phyloP scores from a whole-genome alignment of 1,140 invertebrate species.

The Neodiprion fabricii region DNA sequence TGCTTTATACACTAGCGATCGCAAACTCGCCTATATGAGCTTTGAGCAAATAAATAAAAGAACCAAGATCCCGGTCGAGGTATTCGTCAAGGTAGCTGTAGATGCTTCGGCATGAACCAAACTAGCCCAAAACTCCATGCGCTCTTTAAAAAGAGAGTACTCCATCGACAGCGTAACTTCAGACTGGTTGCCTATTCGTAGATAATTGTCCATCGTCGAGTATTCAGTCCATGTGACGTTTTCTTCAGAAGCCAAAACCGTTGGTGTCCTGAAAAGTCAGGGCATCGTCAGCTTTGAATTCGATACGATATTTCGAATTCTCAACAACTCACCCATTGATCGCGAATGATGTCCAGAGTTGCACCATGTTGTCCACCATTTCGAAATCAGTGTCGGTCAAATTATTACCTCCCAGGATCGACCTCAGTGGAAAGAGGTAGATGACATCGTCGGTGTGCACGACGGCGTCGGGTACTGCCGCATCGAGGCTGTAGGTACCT shows the following conservation, averaged over 20 bases:
- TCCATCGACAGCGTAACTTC: not conserved
- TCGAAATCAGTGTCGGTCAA: not conserved
- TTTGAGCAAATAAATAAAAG: too few species aligned
- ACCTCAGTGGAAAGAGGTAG: not conserved
- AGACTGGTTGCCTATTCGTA: not conserved
- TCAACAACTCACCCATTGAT: not conserved
- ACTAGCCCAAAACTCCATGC: not conserved
- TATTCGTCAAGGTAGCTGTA: too few species aligned
- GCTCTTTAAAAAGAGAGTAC: not conserved
- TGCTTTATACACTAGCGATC: too few species aligned
- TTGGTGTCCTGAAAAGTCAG: not conserved
- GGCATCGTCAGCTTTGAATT: not conserved
- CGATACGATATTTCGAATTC: not conserved
- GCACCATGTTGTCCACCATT: not conserved
- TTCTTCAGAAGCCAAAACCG: not conserved
- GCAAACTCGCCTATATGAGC: too few species aligned
- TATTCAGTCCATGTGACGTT: not conserved
- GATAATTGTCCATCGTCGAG: not conserved
- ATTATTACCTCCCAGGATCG: not conserved
- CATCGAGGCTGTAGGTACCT: not conserved
- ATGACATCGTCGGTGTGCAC: not conserved
- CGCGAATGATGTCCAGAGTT: not conserved
- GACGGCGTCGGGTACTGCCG: not conserved
- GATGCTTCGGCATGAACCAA: too few species aligned
- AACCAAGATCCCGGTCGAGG: too few species aligned